A percentile compares a stretch with the other conserved stretches of the same genome.
Conservation (phyloP, 2,113 vertebrate genomes). For the Ploceus nigricollis region DNA sequence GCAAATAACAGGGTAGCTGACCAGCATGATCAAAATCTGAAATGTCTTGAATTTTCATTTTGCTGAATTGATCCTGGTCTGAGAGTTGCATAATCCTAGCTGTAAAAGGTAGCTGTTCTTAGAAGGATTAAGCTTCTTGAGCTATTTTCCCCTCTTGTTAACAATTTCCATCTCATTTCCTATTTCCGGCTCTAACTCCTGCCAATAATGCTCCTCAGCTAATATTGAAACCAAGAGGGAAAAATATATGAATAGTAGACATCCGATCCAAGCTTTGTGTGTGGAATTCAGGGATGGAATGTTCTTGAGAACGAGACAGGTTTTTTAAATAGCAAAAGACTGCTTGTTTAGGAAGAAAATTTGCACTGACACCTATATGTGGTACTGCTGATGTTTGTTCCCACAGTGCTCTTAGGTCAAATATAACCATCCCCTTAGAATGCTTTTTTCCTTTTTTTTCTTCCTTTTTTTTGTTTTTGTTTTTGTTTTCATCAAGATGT, state of each 20-base stretch:
- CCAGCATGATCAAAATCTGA: background rate
- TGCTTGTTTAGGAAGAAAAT: conserved; percentile 41
- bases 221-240: conserved; percentile 57
- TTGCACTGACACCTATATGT: conserved; percentile 21
- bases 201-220: conserved; percentile 42
- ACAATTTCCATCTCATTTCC: conserved; percentile 64
- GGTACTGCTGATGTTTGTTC: background rate
- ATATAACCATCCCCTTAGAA: background rate
- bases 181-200: conserved; percentile 55
- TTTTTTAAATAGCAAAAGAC: conserved; percentile 40
- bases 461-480: accelerated
- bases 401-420: background rate
- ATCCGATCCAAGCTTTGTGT: conserved; percentile 64
- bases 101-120: conserved; percentile 41
- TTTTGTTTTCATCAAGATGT: background rate
- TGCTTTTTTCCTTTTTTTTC: background rate
- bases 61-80: background rate
- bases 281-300: conserved; percentile 47
- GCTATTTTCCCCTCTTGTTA: conserved; percentile 44
- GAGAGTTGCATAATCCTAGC: background rate
- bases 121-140: conserved; percentile 43
- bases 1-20: background rate
- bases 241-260: conserved; percentile 62
- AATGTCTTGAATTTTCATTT: background rate
- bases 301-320: conserved; percentile 15